A percentile compares a stretch with the other conserved stretches of the same genome.
Conservation (phyloP, 2,888 invertebrate genomes). For the Zonitis immaculata region DNA sequence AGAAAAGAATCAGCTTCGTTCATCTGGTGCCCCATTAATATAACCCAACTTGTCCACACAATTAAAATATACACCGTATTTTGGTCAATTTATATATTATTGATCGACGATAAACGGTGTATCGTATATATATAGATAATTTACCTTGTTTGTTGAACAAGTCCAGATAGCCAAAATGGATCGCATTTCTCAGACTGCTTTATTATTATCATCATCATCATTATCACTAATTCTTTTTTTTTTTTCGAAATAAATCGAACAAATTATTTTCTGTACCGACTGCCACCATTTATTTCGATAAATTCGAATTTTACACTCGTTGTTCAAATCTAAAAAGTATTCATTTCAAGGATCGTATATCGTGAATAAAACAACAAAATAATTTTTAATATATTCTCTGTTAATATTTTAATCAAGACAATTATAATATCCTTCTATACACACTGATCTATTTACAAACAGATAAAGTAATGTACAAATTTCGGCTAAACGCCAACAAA, state of each 20-base stretch:
- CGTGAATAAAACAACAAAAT: conserved; percentile 9
- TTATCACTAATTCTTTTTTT: not conserved
- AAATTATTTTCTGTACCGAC: too few relatives aligned
- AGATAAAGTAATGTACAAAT: conserved; percentile 49
- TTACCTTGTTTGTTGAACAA: conserved; percentile 41
- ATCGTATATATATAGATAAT: conserved; percentile 39
- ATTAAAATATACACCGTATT: conserved; percentile 50
- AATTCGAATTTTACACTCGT: too few relatives aligned
- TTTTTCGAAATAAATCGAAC: too few relatives aligned
- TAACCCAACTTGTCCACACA: conserved; percentile 49
- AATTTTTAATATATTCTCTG: conserved; percentile 42
- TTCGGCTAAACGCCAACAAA: conserved; percentile 41
- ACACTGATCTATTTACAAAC: conserved; percentile 53
- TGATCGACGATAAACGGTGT: conserved; percentile 47
- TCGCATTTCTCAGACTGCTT: conserved; percentile 21
- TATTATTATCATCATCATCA: not conserved
- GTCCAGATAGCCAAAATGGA: conserved; percentile 33
- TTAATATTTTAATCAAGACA: conserved; percentile 53
- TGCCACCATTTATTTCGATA: too few relatives aligned
- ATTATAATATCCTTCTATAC: conserved; percentile 51
- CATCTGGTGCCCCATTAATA: conserved; percentile 46
- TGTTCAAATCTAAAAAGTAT: too few relatives aligned
- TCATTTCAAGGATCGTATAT: too few relatives aligned
- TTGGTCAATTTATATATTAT: conserved; percentile 51
- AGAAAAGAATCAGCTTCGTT: too few relatives aligned